Evolutionary conservation across 2,113 vertebrate species (phyloP).

Genomic region (Neoarius graeffei): DNA sequence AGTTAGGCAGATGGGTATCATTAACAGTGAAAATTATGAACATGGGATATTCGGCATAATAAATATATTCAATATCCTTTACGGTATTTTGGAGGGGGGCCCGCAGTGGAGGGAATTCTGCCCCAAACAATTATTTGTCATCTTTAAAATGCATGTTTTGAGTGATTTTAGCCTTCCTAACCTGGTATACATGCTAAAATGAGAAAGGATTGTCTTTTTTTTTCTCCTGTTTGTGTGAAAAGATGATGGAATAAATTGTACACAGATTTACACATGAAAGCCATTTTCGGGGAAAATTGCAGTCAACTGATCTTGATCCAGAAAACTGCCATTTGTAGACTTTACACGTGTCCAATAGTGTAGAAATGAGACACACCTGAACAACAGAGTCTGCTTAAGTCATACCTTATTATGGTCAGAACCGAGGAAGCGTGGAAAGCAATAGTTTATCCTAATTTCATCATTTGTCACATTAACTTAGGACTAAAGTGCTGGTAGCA

Average conservation of each 20-base stretch:
- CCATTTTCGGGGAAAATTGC: conserved; percentile 39
- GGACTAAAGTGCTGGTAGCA: neutral
- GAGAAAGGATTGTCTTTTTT: conserved; percentile 7
- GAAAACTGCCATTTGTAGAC: neutral
- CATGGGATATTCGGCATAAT: neutral
- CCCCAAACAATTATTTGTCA: neutral
- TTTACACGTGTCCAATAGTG: neutral
- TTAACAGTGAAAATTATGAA: neutral
- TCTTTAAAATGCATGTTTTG: neutral
- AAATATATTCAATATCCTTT: neutral
- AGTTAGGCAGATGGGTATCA: neutral
- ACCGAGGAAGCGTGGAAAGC: neutral
- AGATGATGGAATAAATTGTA: conserved; percentile 10
- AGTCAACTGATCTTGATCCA: conserved; percentile 32
- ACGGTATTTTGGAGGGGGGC: neutral
- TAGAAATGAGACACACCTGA: conserved; percentile 18
- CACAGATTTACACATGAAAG: conserved; percentile 32
- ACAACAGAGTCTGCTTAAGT: neutral
- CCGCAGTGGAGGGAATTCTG: neutral
- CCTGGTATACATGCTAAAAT: conserved; percentile 14
- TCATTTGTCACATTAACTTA: conserved; percentile 4
- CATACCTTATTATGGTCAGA: neutral
- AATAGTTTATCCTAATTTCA: neutral
- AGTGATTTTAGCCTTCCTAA: neutral
- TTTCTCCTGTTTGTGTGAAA: conserved; percentile 21